A percentile compares a stretch with the other conserved stretches of the same genome.
Evolutionary conservation across 2,797 vertebrate species (phyloP).

Genomic region (Aulostomus chinensis): DNA sequence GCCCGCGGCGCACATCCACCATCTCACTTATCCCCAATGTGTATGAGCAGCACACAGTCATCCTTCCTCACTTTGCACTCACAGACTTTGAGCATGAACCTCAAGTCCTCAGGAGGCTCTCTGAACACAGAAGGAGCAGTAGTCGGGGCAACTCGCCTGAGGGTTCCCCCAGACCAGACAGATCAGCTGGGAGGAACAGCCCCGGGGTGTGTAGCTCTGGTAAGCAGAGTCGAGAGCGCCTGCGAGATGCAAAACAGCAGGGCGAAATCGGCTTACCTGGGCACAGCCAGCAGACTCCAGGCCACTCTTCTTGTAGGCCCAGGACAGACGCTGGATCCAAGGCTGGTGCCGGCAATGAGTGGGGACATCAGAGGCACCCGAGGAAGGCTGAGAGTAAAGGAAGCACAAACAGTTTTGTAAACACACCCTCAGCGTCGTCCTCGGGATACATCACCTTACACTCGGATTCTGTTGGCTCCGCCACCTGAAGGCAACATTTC

Average conservation of each 20-base stretch:
- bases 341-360: slow-evolving; percentile 41
- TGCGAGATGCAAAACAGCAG: slow-evolving; percentile 40
- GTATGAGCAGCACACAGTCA: slow-evolving; percentile 68
- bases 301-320: slow-evolving; percentile 50
- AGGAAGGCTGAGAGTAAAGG: slow-evolving; percentile 77
- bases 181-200: slow-evolving; percentile 38
- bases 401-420: slow-evolving; percentile 90
- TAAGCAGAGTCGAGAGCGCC: slow-evolving; percentile 45
- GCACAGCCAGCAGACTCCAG: slow-evolving; percentile 42
- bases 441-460: slow-evolving; percentile 87
- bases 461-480: slow-evolving; percentile 86
- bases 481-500: slow-evolving; percentile 64
- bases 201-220: slow-evolving; percentile 50
- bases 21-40: slow-evolving; percentile 80
- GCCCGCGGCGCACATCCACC: slow-evolving; percentile 77
- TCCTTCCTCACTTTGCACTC: slow-evolving; percentile 82
- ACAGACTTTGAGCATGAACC: slow-evolving; percentile 89
- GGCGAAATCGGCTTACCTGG: slow-evolving; percentile 47
- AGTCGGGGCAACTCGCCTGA: slow-evolving; percentile 54
- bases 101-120: slow-evolving; percentile 78
- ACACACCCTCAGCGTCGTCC: slow-evolving; percentile 83
- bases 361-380: slow-evolving; percentile 76
- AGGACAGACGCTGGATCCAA: slow-evolving; percentile 63
- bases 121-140: slow-evolving; percentile 65
- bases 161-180: slow-evolving; percentile 53